These are phyloP conservation scores for Neopipo cinnamomea DNA, from an alignment of 2,113 vertebrate genomes.

Conservation along the genomic window DNA sequence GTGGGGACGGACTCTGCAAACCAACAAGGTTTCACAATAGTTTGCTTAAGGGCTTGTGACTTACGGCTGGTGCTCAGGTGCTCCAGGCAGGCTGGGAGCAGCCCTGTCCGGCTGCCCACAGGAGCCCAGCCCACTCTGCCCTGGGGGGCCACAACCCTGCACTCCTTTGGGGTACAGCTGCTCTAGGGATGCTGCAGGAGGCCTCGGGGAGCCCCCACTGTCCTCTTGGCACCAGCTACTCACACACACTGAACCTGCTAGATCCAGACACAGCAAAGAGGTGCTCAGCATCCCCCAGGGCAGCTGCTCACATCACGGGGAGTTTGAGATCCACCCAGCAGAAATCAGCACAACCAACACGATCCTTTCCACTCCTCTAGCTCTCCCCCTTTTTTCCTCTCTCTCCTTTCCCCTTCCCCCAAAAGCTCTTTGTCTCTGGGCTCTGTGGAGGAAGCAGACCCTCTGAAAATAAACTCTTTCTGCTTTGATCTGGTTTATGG, in stretches of 20 bases:
- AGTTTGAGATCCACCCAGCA: neutral
- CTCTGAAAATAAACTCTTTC: conserved; percentile 67
- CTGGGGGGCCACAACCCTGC: accelerated
- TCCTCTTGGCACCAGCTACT: neutral
- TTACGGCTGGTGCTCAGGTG: neutral
- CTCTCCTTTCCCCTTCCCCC: neutral
- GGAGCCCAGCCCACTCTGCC: neutral
- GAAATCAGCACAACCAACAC: accelerated
- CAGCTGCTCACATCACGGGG: accelerated
- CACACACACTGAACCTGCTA: accelerated
- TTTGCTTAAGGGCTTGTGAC: conserved; percentile 48
- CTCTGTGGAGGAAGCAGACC: conserved; percentile 68
- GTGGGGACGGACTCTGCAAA: neutral
- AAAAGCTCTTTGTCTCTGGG: conserved; percentile 50
- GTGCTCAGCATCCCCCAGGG: neutral
- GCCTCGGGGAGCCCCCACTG: accelerated
- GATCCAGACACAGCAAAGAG: neutral
- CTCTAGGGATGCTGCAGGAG: accelerated
- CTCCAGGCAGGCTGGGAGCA: neutral
- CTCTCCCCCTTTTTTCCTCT: neutral
- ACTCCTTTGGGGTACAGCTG: neutral
- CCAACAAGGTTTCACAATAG: conserved; percentile 16
- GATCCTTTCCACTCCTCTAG: neutral
- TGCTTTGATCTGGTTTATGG: conserved; percentile 80
- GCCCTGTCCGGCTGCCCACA: neutral